Evolutionary conservation across 2,797 vertebrate species (phyloP), one percentile per base, ranked within the genome.

Genomic region (Anniella stebbinsi): DNA sequence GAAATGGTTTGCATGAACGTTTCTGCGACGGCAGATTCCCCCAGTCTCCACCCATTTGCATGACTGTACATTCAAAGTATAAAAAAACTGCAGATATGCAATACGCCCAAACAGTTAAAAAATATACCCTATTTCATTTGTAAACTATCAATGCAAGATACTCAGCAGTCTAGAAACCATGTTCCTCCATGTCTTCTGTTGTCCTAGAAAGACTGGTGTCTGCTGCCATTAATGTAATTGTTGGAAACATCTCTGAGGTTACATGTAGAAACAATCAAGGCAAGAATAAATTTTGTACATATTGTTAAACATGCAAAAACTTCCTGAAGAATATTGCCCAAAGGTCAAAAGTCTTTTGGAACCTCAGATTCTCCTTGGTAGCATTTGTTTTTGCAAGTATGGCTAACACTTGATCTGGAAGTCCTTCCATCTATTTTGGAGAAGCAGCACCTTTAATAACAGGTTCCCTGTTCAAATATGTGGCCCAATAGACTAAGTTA

Each of bases 401-500:
- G 96, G 97, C 97, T 98, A 96, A 97, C 95, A 81, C 88, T 93
- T 96, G 92, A 80, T 93, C 92, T 94, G 92, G 92, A 93, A 96
- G 94, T 90, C 90, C 60, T 88, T 93, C 88, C 70, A 87, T 96
- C 96, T 96, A 97, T 92, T 96, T 97, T 84, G 96, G 95, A 91
- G 97, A 98, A 93, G 97, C 95, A 2, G 98, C 98, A 95, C 98
- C 98, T 97, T 99, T 99, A 93, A 99, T 98, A 80, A 98, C 98
- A 0, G 98, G 98, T 93, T 99, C 99, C 97, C 99, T 98, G 96
- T 99, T 99, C 96, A 99, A 98, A 97, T 99, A 99, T 0, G 99
- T 99, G 81, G 99, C 98, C 99, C 99, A 99, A 97, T 99, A 99
- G 72, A 99, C 98, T 92, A 99, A 97, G 96, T 99, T 99, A 96